Conservation (phyloP, 1,140 invertebrate genomes). For the Polypedilum vanderplanki region DNA sequence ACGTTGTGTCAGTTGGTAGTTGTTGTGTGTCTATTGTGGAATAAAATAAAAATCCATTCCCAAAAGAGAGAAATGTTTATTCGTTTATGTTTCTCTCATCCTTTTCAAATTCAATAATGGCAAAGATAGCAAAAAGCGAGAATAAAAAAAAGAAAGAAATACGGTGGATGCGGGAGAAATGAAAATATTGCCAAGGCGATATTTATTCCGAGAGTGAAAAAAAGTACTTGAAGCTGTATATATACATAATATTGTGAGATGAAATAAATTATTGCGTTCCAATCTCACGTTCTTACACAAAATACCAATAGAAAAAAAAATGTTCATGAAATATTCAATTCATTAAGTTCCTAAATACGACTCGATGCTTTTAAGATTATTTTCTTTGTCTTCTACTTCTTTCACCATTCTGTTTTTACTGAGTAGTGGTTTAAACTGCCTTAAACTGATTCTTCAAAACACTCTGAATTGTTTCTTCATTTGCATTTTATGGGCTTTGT, state of each 20-base stretch:
- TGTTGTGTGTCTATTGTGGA: too few species aligned
- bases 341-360: conserved; percentile 7
- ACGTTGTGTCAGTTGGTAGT: too few species aligned
- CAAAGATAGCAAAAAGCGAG: too few species aligned
- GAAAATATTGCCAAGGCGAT: conserved; percentile 11
- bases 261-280: conserved; percentile 13
- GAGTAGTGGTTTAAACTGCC: neutral
- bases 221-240: conserved; percentile 1
- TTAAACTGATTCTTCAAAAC: neutral
- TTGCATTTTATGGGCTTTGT: neutral
- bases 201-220: conserved; percentile 4
- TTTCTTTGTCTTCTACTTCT: neutral
- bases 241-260: neutral
- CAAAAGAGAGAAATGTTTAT: neutral
- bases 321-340: conserved; percentile 19
- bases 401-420: neutral
- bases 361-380: neutral
- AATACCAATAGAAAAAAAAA: neutral
- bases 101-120: neutral
- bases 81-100: neutral
- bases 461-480: neutral
- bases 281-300: neutral
- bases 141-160: neutral
- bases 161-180: neutral
- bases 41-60: neutral